These are phyloP conservation scores for Sericinus montela DNA, from an alignment of 2,888 invertebrate species.

Conservation along the genomic window DNA sequence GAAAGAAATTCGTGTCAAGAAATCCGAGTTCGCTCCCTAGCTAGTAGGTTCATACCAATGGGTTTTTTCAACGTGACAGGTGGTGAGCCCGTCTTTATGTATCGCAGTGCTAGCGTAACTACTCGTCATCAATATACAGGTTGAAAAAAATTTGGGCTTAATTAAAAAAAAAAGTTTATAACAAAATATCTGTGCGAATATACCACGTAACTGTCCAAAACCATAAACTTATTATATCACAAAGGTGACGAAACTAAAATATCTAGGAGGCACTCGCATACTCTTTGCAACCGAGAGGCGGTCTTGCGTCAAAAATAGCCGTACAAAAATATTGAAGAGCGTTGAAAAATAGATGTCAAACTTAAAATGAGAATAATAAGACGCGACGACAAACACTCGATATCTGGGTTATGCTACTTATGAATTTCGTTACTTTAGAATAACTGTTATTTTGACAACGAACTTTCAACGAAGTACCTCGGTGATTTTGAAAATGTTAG, in stretches of 20 bases:
- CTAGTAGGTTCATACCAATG: too few species aligned
- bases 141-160: too few species aligned
- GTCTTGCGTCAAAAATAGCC: conserved; percentile 61
- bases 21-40: too few species aligned
- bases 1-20: too few species aligned
- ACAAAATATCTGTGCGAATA: neutral
- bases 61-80: too few species aligned
- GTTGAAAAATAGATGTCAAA: conserved; percentile 75
- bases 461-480: conserved; percentile 31
- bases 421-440: conserved; percentile 7
- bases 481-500: neutral
- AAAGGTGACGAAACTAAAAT: conserved; percentile 22
- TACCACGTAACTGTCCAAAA: neutral
- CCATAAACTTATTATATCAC: neutral
- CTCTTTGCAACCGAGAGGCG: conserved; percentile 54
- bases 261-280: conserved; percentile 22
- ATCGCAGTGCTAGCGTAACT: too few species aligned
- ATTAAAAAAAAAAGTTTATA: too few species aligned
- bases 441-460: conserved; percentile 22
- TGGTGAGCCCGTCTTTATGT: too few species aligned
- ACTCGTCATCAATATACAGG: too few species aligned
- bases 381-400: conserved; percentile 58
- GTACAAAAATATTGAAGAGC: conserved; percentile 70
- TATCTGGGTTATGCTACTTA: conserved; percentile 42
- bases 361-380: conserved; percentile 61